Evolutionary conservation across 2,113 vertebrate species (phyloP).

Genomic region (Poecile atricapillus): DNA sequence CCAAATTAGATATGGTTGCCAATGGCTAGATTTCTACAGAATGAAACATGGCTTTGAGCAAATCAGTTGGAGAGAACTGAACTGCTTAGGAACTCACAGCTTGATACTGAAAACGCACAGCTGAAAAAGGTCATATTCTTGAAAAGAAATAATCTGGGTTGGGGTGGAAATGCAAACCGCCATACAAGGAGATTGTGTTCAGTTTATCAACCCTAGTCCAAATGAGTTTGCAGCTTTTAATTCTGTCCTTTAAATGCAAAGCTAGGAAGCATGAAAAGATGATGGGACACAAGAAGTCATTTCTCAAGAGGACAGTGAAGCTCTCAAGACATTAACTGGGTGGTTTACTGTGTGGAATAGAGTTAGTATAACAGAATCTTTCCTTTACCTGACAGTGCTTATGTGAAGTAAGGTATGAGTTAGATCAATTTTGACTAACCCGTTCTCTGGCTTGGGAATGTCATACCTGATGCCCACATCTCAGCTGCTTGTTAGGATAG

Average conservation of each 20-base stretch:
- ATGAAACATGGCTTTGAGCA: not conserved
- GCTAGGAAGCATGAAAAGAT: not conserved
- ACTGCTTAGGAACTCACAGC: not conserved
- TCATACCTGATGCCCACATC: not conserved
- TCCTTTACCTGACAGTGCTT: not conserved
- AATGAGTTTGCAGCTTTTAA: not conserved
- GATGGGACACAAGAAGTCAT: not conserved
- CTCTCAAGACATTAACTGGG: not conserved
- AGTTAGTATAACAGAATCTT: not conserved
- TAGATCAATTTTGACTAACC: not conserved
- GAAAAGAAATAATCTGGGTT: not conserved
- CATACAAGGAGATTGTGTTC: not conserved
- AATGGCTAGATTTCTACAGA: not conserved
- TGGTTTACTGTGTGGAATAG: not conserved
- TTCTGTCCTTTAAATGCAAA: not conserved
- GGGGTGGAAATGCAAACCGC: not conserved
- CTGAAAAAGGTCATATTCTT: conserved; percentile 9
- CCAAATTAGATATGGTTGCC: not conserved
- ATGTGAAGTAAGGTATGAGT: not conserved
- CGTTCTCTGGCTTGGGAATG: not conserved
- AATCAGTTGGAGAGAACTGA: not conserved
- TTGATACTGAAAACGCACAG: not conserved
- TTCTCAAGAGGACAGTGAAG: not conserved
- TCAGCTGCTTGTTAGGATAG: not conserved
- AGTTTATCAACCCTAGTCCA: not conserved